Evolutionary conservation across 2,797 vertebrate species (phyloP).

Genomic region (Rhincodon typus): DNA sequence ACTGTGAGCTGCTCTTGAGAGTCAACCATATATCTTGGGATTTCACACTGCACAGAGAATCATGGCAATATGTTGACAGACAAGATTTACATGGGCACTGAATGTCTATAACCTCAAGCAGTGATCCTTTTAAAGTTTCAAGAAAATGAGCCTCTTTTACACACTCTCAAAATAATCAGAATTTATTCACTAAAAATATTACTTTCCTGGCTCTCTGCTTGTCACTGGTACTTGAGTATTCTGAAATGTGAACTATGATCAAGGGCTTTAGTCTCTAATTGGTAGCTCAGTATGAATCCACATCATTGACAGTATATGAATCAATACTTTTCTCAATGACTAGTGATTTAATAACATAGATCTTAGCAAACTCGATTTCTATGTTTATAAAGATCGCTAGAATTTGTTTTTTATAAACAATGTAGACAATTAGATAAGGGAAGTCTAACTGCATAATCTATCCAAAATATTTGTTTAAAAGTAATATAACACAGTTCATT

Average conservation of each 20-base stretch:
- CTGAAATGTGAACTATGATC: background rate
- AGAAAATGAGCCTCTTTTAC: too few relatives aligned
- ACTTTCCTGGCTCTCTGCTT: background rate
- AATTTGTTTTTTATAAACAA: background rate
- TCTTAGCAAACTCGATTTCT: background rate
- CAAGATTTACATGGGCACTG: background rate
- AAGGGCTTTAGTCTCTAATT: background rate
- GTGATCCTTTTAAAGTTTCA: too few relatives aligned
- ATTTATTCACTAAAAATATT: background rate
- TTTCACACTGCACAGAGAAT: background rate
- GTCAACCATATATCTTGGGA: background rate
- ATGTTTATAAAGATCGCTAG: background rate
- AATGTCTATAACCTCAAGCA: background rate
- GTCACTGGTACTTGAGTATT: background rate
- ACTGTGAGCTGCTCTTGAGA: background rate
- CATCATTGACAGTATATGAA: background rate
- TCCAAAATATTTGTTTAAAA: background rate
- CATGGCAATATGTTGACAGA: background rate
- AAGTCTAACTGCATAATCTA: background rate
- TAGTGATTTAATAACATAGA: background rate
- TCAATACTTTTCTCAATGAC: background rate
- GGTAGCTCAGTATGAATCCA: background rate
- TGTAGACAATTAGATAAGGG: background rate
- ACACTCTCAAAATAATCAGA: background rate
- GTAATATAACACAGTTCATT: background rate